phyloP scores from a whole-genome alignment of 2,888 invertebrate genomes.

The Chamaedrilus cognettii region DNA sequence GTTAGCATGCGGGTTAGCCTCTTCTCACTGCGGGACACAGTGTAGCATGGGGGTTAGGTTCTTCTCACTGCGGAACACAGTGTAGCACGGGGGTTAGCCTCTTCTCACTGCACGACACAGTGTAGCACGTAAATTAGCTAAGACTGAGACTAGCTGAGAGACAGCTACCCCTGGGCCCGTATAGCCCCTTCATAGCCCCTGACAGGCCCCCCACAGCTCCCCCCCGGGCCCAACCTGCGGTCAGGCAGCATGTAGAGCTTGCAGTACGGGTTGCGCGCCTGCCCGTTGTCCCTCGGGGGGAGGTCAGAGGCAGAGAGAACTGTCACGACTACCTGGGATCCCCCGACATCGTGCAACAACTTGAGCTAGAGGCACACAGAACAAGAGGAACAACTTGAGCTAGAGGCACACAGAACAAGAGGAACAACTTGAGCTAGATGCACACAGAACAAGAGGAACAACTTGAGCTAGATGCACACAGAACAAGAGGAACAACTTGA shows the following conservation, averaged over 20 bases:
- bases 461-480: conserved; percentile 18
- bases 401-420: conserved; percentile 3
- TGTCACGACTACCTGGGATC: conserved; percentile 82
- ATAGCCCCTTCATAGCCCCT: too few relatives aligned
- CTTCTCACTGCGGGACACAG: neutral
- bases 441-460: conserved; percentile 15
- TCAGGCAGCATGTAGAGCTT: conserved; percentile 95
- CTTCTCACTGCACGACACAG: neutral
- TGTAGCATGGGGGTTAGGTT: neutral
- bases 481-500: too few relatives aligned
- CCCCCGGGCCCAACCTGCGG: conserved; percentile 67
- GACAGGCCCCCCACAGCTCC: neutral
- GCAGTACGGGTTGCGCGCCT: conserved; percentile 80
- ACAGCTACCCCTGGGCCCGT: too few relatives aligned
- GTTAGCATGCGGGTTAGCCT: neutral
- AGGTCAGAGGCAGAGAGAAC: conserved; percentile 89
- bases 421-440: conserved; percentile 25
- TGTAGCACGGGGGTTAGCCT: conserved; percentile 1
- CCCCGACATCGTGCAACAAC: conserved; percentile 68
- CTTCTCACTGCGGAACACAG: neutral
- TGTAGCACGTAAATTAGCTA: too few relatives aligned
- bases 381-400: conserved; percentile 27
- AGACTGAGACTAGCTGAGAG: too few relatives aligned
- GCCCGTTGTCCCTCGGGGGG: conserved; percentile 70
- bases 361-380: conserved; percentile 17